Evolutionary conservation across 1,140 invertebrate genomes (phyloP).

Genomic region (Zaprionus tsacasi): DNA sequence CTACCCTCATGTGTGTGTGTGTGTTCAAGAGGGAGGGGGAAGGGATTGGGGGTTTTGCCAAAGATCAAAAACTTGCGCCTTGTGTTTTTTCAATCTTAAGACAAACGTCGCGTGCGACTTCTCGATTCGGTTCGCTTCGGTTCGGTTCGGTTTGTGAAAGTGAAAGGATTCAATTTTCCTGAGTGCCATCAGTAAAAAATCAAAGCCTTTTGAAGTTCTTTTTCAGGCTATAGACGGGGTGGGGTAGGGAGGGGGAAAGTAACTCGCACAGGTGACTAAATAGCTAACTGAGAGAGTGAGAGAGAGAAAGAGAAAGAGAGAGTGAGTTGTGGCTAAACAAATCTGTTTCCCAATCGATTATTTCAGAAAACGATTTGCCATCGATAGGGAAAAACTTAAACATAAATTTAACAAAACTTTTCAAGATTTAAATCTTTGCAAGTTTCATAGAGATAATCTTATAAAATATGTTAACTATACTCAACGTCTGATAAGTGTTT

Average conservation of each 20-base stretch:
- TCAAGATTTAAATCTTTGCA: not conserved
- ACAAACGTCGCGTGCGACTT: slow-evolving; percentile 26
- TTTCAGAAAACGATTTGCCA: not conserved
- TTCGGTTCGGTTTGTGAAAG: slow-evolving; percentile 42
- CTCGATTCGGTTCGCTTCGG: not conserved
- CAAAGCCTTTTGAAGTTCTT: slow-evolving; percentile 73
- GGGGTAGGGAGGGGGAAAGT: not conserved
- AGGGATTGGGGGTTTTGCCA: slow-evolving; percentile 34
- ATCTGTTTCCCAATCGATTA: not conserved
- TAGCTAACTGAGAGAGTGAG: not conserved
- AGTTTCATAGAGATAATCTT: not conserved
- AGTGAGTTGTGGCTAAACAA: not conserved
- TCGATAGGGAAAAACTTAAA: not conserved
- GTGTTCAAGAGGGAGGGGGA: too few species aligned
- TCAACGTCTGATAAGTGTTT: not conserved
- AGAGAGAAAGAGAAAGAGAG: too few species aligned
- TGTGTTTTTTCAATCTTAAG: slow-evolving; percentile 61
- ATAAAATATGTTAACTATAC: not conserved
- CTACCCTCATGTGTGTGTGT: not conserved
- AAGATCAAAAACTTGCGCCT: slow-evolving; percentile 63
- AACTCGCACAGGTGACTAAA: not conserved
- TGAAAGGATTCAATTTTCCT: slow-evolving; percentile 72
- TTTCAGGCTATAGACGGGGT: not conserved
- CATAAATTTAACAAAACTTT: not conserved
- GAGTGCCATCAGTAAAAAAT: slow-evolving; percentile 57